A percentile compares a stretch with the other conserved stretches of the same genome.
phyloP scores from a whole-genome alignment of 2,888 invertebrate genomes.

The Drosophila helvetica region DNA sequence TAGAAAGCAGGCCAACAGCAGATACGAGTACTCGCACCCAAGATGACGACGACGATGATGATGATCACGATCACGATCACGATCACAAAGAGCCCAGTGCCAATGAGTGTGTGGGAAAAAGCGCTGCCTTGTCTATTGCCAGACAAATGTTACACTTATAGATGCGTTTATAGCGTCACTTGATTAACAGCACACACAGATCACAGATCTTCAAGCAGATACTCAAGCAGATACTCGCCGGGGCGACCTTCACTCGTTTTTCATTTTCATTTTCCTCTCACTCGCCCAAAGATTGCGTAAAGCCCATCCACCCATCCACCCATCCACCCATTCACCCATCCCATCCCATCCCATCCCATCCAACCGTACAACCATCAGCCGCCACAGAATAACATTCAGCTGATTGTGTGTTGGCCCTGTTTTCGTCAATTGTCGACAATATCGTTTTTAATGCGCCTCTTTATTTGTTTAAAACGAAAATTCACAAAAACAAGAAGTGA shows the following conservation, averaged over 20 bases:
- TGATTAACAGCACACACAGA: slow-evolving; percentile 19
- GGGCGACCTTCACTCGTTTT: slow-evolving; percentile 68
- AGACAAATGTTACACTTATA: slow-evolving; percentile 2
- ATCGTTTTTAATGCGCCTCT: slow-evolving; percentile 64
- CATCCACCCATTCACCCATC: not conserved
- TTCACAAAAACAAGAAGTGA: not conserved
- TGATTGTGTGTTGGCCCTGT: slow-evolving; percentile 53
- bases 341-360: no score
- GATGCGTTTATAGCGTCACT: slow-evolving; percentile 40
- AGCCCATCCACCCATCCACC: slow-evolving; percentile 19
- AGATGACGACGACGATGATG: not conserved
- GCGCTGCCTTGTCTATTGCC: slow-evolving; percentile 2
- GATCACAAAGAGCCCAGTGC: not conserved
- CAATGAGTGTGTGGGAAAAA: slow-evolving; percentile 18
- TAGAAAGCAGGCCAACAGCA: slow-evolving; percentile 21
- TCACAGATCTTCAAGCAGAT: not conserved
- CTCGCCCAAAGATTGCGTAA: slow-evolving; percentile 61
- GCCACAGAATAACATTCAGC: slow-evolving; percentile 3
- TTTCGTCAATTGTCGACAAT: slow-evolving; percentile 79
- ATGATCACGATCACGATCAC: not conserved
- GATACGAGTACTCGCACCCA: slow-evolving; percentile 3
- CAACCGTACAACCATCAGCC: slow-evolving; percentile 28
- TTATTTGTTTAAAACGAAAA: slow-evolving; percentile 66
- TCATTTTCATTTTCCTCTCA: slow-evolving; percentile 45
- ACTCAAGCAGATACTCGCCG: not conserved